Evolutionary conservation across 2,113 vertebrate genomes (phyloP).

Genomic region (Bubo bubo): DNA sequence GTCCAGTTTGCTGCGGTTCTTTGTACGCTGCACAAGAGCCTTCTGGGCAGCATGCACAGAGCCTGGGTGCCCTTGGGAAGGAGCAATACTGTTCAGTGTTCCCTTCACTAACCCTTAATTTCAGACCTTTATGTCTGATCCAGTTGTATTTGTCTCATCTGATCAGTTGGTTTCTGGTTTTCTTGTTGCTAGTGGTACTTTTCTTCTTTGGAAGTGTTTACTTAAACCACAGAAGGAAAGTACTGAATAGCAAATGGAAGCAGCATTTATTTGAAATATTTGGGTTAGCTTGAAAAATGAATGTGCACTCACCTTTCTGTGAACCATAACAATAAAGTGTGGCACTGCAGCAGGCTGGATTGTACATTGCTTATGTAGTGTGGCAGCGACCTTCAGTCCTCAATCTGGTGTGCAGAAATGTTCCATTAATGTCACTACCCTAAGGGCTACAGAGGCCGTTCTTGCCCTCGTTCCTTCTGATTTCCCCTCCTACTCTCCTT

Average conservation of each 20-base stretch:
- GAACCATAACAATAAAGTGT: neutral
- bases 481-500: neutral
- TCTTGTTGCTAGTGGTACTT: neutral
- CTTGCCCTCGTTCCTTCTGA: neutral
- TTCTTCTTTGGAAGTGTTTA: neutral
- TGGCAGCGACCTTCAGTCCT: neutral
- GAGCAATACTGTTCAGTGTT: fast-evolving
- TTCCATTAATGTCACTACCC: fast-evolving
- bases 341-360: neutral
- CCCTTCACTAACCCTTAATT: neutral
- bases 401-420: neutral
- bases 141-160: neutral
- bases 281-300: neutral
- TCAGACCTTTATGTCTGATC: neutral
- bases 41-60: neutral
- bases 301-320: neutral
- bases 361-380: neutral
- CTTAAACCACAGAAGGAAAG: neutral
- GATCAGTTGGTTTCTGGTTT: neutral
- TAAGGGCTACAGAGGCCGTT: neutral
- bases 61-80: neutral
- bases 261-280: neutral
- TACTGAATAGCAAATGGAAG: neutral
- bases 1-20: fast-evolving
- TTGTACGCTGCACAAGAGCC: neutral